phyloP scores from a whole-genome alignment of 2,888 invertebrate species.

The Branchellion lobata region DNA sequence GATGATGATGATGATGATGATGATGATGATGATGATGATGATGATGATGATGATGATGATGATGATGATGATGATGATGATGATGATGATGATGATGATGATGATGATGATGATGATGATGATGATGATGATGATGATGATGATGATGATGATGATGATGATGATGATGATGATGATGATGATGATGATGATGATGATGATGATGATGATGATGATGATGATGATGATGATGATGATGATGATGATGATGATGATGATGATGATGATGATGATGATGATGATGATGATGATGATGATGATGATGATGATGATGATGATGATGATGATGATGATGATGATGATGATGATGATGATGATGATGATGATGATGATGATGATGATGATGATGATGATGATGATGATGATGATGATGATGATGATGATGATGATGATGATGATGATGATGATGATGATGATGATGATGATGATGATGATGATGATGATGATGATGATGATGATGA shows the following conservation, averaged over 20 bases:
- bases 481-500: conserved; percentile 26
- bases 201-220: conserved; percentile 21
- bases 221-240: conserved; percentile 12
- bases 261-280: conserved; percentile 11
- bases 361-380: conserved; percentile 26
- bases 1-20: conserved; percentile 26
- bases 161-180: conserved; percentile 19
- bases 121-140: conserved; percentile 26
- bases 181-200: conserved; percentile 20
- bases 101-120: conserved; percentile 12
- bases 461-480: conserved; percentile 12
- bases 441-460: conserved; percentile 21
- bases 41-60: conserved; percentile 19
- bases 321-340: conserved; percentile 21
- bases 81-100: conserved; percentile 21
- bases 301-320: conserved; percentile 20
- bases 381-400: conserved; percentile 11
- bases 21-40: conserved; percentile 11
- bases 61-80: conserved; percentile 20
- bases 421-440: conserved; percentile 20
- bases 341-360: conserved; percentile 12
- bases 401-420: conserved; percentile 19
- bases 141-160: conserved; percentile 11
- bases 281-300: conserved; percentile 19
- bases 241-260: conserved; percentile 26